phyloP scores from a whole-genome alignment of 1,140 invertebrate genomes.

The Drosophila arawakana region DNA sequence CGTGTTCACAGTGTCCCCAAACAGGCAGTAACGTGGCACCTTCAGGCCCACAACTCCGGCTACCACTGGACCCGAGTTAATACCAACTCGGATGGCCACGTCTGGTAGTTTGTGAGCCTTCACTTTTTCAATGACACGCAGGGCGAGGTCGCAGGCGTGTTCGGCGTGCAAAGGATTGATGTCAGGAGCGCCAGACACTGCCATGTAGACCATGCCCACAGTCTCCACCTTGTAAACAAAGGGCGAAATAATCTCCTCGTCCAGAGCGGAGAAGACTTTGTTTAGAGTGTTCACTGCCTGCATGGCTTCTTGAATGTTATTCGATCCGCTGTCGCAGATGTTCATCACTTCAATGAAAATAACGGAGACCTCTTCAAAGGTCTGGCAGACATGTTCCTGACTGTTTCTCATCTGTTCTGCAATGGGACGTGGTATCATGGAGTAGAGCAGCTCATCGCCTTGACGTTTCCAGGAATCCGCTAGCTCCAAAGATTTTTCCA shows the following conservation, averaged over 20 bases:
- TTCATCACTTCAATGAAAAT: slow-evolving; percentile 86
- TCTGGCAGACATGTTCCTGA: slow-evolving; percentile 90
- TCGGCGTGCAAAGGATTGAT: slow-evolving; percentile 90
- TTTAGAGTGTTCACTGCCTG: slow-evolving; percentile 93
- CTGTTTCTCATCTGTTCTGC: slow-evolving; percentile 88
- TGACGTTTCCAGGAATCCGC: slow-evolving; percentile 93
- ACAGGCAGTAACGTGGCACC: slow-evolving; percentile 91
- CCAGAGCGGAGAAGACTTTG: slow-evolving; percentile 92
- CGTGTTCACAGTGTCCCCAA: slow-evolving; percentile 95
- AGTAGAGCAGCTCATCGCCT: slow-evolving; percentile 95
- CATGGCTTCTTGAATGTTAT: slow-evolving; percentile 90
- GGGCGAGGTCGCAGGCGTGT: slow-evolving; percentile 91
- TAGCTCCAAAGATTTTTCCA: slow-evolving; percentile 89
- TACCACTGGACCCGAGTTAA: slow-evolving; percentile 91
- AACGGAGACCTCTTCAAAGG: slow-evolving; percentile 85
- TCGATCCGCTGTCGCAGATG: slow-evolving; percentile 70
- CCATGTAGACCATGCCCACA: slow-evolving; percentile 94
- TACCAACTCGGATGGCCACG: slow-evolving; percentile 88
- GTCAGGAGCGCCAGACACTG: slow-evolving; percentile 93
- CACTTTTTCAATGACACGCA: slow-evolving; percentile 88
- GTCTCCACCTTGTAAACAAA: slow-evolving; percentile 91
- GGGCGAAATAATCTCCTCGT: slow-evolving; percentile 85
- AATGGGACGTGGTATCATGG: slow-evolving; percentile 94
- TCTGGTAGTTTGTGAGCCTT: slow-evolving; percentile 86
- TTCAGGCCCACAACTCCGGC: slow-evolving; percentile 91